Conservation (phyloP, 2,113 vertebrate genomes). For the Cygnus atratus region DNA sequence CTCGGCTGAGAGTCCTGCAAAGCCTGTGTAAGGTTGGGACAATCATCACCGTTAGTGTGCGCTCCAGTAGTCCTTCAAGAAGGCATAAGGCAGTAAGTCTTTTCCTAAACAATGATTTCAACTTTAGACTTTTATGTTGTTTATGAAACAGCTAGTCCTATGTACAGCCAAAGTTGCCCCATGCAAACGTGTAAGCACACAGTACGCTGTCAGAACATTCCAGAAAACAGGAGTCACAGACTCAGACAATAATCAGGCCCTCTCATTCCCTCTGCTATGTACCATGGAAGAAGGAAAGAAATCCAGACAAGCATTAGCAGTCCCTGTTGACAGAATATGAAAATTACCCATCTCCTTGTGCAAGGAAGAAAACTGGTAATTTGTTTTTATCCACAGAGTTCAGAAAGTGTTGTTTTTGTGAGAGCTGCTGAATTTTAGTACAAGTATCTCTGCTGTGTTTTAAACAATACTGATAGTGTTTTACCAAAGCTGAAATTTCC, state of each 20-base stretch:
- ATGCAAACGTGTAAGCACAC: background rate
- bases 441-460: background rate
- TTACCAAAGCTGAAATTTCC: background rate
- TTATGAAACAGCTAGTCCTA: background rate
- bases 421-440: background rate
- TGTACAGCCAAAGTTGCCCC: background rate
- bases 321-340: background rate
- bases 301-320: background rate
- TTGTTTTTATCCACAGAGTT: background rate
- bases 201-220: background rate
- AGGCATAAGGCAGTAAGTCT: background rate
- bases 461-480: background rate
- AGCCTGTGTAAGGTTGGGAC: background rate
- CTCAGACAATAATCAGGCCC: fast-evolving
- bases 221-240: background rate
- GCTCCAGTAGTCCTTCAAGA: background rate
- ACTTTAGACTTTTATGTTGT: background rate
- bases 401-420: background rate
- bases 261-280: background rate
- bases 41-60: fast-evolving
- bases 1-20: background rate
- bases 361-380: background rate
- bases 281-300: background rate
- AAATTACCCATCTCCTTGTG: background rate
- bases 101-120: background rate